Base-by-base conservation (phyloP, 2,113 vertebrate species). In the Melanotaenia duboulayi region DNA sequence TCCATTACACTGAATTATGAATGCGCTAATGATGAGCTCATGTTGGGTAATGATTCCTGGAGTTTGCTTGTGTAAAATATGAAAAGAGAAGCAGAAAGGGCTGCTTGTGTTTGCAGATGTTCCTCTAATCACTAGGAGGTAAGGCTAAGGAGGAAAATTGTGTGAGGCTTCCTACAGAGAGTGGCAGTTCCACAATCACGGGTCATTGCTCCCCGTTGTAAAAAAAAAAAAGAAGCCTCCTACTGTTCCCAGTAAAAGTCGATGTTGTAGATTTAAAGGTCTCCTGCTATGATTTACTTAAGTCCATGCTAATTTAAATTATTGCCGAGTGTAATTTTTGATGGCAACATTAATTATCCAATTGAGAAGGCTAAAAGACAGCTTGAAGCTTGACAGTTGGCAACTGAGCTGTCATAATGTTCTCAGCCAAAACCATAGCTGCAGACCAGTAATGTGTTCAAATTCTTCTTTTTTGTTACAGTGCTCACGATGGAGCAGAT, bases 1-100 rank as follows among this genome's bases (percentile, higher is more conserved):
- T 92, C 89, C 87, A 89, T 93, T 92, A 92, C 82, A 57, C 87
- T 89, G 85, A 90, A 91, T 90, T 90, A 87, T 90, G 89, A 92
- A 90, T 78, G 90, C 74, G 79, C 76, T 92, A 87, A 91, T 90
- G 91, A 92, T 90, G 83, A 90, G 84, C 90, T 87, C 75, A 69
- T 78, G 79, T 89, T 85, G 87, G 84, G 66, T 90, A 81, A 89
- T 76, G 89, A 88, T 90, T 89, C 87, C 65, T 76, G 74, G 76
- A 82, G 89, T 86, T 91, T 91, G 86, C 83, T 86, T 83, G 76
- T 75, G 78, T 86, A 81, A 84, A 87, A 84, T 85, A 78, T 82
- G 80, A 84, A 81, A 74, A 69, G 74, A 22, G 58, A 63, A 79
- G 80, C 5, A 0, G 44, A 42, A 70, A 64, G 71, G 78, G 39